Conservation (phyloP, 1,140 invertebrate genomes). For the Drosophila ficusphila region DNA sequence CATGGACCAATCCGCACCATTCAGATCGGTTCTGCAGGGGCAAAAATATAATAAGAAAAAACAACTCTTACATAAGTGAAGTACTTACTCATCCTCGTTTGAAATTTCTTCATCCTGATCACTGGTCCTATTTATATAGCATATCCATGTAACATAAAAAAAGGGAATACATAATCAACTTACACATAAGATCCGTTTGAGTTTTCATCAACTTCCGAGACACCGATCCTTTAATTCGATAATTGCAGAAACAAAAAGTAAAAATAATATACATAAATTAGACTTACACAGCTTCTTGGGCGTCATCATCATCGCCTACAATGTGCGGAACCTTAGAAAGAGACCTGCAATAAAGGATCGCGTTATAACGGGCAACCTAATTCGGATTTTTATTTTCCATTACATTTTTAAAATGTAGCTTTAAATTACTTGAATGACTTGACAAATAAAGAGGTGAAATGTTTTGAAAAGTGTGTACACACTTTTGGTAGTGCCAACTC, state of each 20-base stretch:
- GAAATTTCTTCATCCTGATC: not conserved
- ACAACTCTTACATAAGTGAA: not conserved
- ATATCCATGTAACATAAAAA: not conserved
- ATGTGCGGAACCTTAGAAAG: not conserved
- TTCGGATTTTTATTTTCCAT: not conserved
- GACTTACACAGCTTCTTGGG: not conserved
- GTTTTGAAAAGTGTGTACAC: not conserved
- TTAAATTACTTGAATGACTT: not conserved
- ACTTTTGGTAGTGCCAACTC: too few relatives aligned
- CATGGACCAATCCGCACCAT: not conserved
- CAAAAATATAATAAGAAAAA: too few relatives aligned
- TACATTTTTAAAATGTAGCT: not conserved
- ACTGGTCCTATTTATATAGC: not conserved
- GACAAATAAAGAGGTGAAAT: not conserved
- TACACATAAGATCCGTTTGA: not conserved
- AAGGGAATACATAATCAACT: not conserved
- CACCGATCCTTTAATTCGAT: too few relatives aligned
- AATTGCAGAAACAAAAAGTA: too few relatives aligned
- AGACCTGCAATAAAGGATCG: not conserved
- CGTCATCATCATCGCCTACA: slow-evolving; percentile 1
- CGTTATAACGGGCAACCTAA: not conserved
- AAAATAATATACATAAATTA: not conserved
- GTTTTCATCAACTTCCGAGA: not conserved
- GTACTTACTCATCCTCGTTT: not conserved
- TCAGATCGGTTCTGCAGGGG: not conserved